A percentile compares a stretch with the other conserved stretches of the same genome.
Conservation (phyloP, 2,888 invertebrate genomes). For the Dendrolimus pini region DNA sequence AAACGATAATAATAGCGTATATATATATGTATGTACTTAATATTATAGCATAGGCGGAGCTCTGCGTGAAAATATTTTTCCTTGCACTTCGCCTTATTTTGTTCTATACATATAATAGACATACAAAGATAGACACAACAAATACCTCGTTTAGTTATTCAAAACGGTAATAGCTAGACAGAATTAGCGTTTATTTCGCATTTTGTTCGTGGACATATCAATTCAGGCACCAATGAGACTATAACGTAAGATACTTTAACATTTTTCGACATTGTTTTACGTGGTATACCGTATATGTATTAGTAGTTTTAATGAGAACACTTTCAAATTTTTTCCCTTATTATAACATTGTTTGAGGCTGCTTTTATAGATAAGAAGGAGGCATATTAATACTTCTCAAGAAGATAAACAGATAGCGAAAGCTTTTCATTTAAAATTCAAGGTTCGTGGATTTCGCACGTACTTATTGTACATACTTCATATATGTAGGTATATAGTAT, state of each 20-base stretch:
- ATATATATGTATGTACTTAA: constrained; percentile 29
- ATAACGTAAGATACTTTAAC: constrained; percentile 64
- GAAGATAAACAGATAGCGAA: no score
- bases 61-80: constrained; percentile 45
- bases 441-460: no score
- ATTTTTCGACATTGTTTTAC: constrained; percentile 53
- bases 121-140: constrained; percentile 49
- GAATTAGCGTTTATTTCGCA: constrained; percentile 63
- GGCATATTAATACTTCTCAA: no score
- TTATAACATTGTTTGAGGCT: not conserved
- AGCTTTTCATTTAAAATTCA: no score
- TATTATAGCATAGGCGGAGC: constrained; percentile 61
- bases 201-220: constrained; percentile 73
- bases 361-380: not conserved
- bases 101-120: constrained; percentile 41
- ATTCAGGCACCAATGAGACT: constrained; percentile 72
- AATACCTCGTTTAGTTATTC: constrained; percentile 74
- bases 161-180: constrained; percentile 59
- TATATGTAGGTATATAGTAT: no score
- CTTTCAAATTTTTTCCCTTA: constrained; percentile 14
- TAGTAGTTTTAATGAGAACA: constrained; percentile 29
- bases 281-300: constrained; percentile 21
- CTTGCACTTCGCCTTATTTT: constrained; percentile 55
- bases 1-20: constrained; percentile 74
- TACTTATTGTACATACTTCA: no score